A percentile compares a stretch with the other conserved stretches of the same genome.
These are phyloP conservation scores for Rhynchophorus ferrugineus DNA, from an alignment of 1,140 invertebrate genomes.

Conservation along the genomic window DNA sequence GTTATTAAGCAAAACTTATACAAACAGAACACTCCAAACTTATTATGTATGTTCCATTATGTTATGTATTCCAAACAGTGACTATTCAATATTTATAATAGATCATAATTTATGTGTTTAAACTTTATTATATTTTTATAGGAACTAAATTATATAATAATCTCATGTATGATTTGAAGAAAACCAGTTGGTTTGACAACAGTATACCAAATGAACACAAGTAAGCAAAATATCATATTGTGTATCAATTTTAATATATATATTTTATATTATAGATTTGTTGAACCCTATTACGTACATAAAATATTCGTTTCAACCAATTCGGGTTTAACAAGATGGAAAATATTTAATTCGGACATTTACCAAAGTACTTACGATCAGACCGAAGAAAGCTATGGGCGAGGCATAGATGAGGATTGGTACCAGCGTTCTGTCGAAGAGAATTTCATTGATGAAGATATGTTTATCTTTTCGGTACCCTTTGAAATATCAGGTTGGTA, in stretches of 20 bases:
- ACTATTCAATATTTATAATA: too few relatives aligned
- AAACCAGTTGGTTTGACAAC: slow-evolving; percentile 29
- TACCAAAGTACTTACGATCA: slow-evolving; percentile 22
- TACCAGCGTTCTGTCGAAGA: slow-evolving; percentile 88
- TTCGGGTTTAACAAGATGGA: slow-evolving; percentile 79
- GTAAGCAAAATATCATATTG: slow-evolving; percentile 11
- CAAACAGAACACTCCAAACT: too few relatives aligned
- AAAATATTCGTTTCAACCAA: slow-evolving; percentile 73
- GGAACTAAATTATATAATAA: slow-evolving; percentile 16
- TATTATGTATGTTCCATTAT: too few relatives aligned
- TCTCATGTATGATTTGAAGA: slow-evolving; percentile 20
- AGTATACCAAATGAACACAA: slow-evolving; percentile 11
- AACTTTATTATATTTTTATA: slow-evolving; percentile 9
- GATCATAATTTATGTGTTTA: too few relatives aligned
- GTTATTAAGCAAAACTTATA: too few relatives aligned
- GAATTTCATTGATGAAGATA: slow-evolving; percentile 66
- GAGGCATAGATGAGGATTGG: slow-evolving; percentile 85
- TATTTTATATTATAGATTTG: too few relatives aligned
- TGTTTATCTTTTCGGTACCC: slow-evolving; percentile 80
- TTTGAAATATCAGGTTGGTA: slow-evolving; percentile 46
- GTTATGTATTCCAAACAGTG: too few relatives aligned
- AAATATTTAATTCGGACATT: slow-evolving; percentile 40
- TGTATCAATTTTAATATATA: too few relatives aligned
- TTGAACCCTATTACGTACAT: slow-evolving; percentile 22
- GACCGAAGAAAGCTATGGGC: slow-evolving; percentile 44